Evolutionary conservation across 2,888 invertebrate species (phyloP), one percentile per base, ranked within the genome.

Genomic region (Mimachlamys varia): DNA sequence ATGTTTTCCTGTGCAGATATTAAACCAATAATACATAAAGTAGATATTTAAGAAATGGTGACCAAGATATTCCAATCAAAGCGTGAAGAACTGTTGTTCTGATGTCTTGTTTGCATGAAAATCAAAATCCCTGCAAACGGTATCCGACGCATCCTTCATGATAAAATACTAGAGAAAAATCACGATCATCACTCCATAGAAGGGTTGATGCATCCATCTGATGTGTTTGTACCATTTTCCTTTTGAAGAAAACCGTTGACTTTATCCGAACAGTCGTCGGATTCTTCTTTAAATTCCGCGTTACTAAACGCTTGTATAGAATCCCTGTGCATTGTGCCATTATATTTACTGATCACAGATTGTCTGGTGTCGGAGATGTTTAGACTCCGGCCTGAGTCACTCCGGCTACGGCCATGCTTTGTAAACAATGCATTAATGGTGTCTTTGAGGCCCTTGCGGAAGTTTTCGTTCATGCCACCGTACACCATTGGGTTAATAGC

Each of bases 401-500:
- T 27, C 33, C 76, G 27, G 27, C 15, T 90, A 0, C 13, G 10
- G 3, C 13, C 22, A 76, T 76, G 76, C 22, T 76, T 76, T 13
- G 27, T 87, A 55, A 88, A 91, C 27, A 91, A 49, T 76, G 92
- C 91, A 90, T 93, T 93, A 13, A 95, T 90, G n/a, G 95, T 92
- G 88, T 94, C 93, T 49, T 92, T 93, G 88, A 95, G 94, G 13
- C 94, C 95, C 19, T 90, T 93, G 27, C 95, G 92, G 92, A 95
- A 95, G 89, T 94, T 95, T 53, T 95, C 95, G 92, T 95, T 95
- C 88, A 95, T 92, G 7, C 95, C 95, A 2, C 94, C 95, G 90
- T 95, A 95, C 19, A 95, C 92, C 88, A 95, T 94, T 0, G 95
- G 95, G 90, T 95, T 95, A 87, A 95, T 92, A 38, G 95, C 94